These are phyloP conservation scores for Vulpes ferrilata DNA, from an alignment of 2,113 vertebrate species.

Conservation along the genomic window DNA sequence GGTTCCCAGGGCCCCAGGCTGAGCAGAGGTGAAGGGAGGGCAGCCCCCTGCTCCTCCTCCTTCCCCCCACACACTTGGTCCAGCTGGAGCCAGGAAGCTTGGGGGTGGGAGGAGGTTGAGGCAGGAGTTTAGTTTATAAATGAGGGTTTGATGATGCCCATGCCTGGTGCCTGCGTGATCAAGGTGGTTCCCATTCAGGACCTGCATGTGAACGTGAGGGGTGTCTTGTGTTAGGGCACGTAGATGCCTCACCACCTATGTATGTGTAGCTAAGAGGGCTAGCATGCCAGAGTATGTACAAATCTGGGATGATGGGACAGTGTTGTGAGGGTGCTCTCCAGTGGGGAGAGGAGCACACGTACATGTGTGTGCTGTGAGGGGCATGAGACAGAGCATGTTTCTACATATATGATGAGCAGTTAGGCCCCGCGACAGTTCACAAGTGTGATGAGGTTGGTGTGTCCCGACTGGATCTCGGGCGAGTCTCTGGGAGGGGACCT, in stretches of 20 bases:
- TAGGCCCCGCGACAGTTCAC: background rate
- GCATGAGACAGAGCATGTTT: background rate
- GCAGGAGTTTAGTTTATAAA: background rate
- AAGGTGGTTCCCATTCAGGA: background rate
- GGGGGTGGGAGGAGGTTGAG: conserved; percentile 6
- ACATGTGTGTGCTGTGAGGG: background rate
- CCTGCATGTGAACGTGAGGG: background rate
- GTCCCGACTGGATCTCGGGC: background rate
- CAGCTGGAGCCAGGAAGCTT: conserved; percentile 8
- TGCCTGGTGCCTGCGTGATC: background rate
- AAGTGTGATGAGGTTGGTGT: background rate
- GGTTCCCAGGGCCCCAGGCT: conserved; percentile 72
- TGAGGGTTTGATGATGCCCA: background rate
- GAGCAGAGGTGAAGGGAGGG: conserved; percentile 62
- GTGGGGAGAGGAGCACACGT: no score
- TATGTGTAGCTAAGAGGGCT: background rate
- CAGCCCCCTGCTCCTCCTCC: background rate
- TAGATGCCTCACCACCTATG: background rate
- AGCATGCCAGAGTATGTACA: background rate
- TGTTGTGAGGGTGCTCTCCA: background rate
- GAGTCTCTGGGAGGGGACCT: background rate
- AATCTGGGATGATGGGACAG: background rate
- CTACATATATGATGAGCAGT: background rate
- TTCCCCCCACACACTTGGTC: conserved; percentile 73
- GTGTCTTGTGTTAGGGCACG: background rate